Percentiles rank a stretch among this genome's conserved stretches.
Evolutionary conservation across 2,888 invertebrate genomes (phyloP).

Genomic region (Dynastes maya): DNA sequence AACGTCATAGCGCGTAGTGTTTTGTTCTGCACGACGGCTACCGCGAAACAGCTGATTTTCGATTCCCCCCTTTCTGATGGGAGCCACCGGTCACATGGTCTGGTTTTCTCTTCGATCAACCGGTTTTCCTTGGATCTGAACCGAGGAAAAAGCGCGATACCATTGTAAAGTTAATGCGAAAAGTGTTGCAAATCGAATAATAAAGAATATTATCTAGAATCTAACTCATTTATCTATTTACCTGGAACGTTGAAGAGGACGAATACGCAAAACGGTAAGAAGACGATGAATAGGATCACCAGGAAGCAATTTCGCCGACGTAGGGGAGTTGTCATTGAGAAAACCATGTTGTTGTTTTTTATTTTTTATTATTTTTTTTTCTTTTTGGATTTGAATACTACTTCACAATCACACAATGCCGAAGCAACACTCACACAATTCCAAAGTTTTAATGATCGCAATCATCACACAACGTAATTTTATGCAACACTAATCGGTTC

Average conservation of each 20-base stretch:
- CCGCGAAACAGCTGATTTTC: constrained; percentile 26
- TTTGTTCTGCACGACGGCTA: too few relatives aligned
- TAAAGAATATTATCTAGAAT: background rate
- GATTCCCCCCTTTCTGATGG: background rate
- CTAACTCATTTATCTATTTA: constrained; percentile 58
- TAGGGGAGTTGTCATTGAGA: constrained; percentile 68
- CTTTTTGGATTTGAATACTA: background rate
- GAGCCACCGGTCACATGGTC: background rate
- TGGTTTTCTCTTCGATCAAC: constrained; percentile 13
- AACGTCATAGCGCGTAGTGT: constrained; percentile 3
- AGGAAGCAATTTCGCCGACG: constrained; percentile 75
- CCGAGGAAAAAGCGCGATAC: background rate
- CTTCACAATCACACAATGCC: constrained; percentile 20
- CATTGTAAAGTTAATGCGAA: background rate
- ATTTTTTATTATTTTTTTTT: background rate
- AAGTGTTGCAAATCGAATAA: too few relatives aligned
- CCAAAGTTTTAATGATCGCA: constrained; percentile 1
- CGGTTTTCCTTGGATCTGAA: constrained; percentile 8
- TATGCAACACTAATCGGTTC: background rate
- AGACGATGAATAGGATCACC: constrained; percentile 72
- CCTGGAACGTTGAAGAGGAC: constrained; percentile 73
- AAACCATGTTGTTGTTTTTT: constrained; percentile 19
- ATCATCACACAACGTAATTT: constrained; percentile 16
- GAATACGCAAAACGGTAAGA: constrained; percentile 75
- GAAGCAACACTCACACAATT: constrained; percentile 30